Base-by-base conservation (phyloP, 2,113 vertebrate species). In the Clarias batrachus region DNA sequence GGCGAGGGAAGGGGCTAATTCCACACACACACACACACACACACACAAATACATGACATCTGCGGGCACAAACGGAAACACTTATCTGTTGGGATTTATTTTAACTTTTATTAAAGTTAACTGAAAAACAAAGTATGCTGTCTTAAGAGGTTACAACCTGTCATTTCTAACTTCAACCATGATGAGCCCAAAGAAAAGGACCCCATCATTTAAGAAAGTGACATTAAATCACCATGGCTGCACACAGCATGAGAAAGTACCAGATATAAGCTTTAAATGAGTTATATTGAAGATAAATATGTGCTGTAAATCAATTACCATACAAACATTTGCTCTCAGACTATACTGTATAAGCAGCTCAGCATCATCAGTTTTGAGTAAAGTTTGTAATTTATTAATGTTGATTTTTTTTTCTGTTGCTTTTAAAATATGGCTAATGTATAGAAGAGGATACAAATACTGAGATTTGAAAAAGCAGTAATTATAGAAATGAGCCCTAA, bases 401-500 rank as follows among this genome's bases (percentile, higher is more conserved):
- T 62, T 33, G 23, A 21, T 33, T 30, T 30, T 17, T 56, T 57
- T 14, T 12, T 11, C 27, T 81, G 57, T 81, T 62, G 9, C 59
- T 16, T 19, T 37, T 41, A 19, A 59, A 25, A 25, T 41, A 12
- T 65, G 3, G 6, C 10, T 48, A 30, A 57, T 48, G 30, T 86
- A 48, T 48, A 48, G 5, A 48, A 48, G 63, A 63, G 33, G 27
- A 52, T 60, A 10, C 62, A 70, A 71, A 77, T 33, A 37, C 13
- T 25, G 30, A 65, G n/a, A 78, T 59, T 23, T 41, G 16, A 60
- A 82, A 70, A 70, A 54, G 59, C 71, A 16, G 86, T 86, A 86
- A 89, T 89, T 89, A 87, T 87, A 83, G 21, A 87, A 85, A 89
- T 83, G 48, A 85, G 60, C 62, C 76, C 30, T 54, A 27, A 81